A percentile compares a stretch with the other conserved stretches of the same genome.
These are phyloP conservation scores for Gobio occitaniae DNA, from an alignment of 2,797 vertebrate species.

Conservation along the genomic window DNA sequence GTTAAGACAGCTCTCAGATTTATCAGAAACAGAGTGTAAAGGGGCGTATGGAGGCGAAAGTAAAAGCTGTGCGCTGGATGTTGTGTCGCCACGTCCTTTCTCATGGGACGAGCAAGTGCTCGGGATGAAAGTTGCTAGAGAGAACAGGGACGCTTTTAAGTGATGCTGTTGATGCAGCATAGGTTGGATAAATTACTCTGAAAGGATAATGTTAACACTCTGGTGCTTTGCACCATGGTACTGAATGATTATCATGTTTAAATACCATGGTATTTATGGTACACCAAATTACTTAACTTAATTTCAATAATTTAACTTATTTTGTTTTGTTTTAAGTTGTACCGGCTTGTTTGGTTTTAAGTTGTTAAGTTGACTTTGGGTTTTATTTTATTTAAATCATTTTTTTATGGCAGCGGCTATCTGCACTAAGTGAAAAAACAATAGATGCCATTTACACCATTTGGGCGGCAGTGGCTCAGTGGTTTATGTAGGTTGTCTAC, in stretches of 20 bases:
- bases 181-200: not conserved
- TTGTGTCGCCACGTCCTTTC: not conserved
- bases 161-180: not conserved
- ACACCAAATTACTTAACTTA: not conserved
- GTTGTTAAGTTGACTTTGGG: no score
- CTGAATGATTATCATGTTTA: not conserved
- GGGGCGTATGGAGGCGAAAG: not conserved
- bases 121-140: not conserved
- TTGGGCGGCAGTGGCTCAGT: no score
- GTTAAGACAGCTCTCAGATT: conserved; percentile 7
- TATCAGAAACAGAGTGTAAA: not conserved
- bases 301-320: no score
- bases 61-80: conserved; percentile 3
- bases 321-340: no score
- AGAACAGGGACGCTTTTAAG: not conserved
- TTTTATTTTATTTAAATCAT: no score
- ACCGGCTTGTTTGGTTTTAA: no score
- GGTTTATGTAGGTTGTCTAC: no score
- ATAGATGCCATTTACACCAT: no score
- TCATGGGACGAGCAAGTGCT: not conserved
- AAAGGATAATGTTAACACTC: not conserved
- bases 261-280: not conserved
- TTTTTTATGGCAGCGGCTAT: no score
- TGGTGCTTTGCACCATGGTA: not conserved
- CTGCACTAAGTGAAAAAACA: no score